Evolutionary conservation across 2,797 vertebrate genomes (phyloP).

Genomic region (Tapera naevia): DNA sequence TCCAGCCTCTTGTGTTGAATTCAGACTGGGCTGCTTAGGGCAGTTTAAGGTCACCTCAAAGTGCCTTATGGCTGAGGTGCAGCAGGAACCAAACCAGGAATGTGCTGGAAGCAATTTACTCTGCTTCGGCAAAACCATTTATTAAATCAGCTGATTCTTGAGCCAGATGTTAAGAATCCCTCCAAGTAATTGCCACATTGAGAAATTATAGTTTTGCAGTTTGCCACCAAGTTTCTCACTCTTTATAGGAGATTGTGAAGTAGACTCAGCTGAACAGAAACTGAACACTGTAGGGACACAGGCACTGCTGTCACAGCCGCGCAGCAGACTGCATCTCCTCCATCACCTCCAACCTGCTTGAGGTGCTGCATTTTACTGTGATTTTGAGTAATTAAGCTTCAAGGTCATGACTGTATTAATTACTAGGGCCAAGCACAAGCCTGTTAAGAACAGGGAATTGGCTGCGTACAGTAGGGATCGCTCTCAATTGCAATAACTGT

Average conservation of each 20-base stretch:
- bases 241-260: background rate
- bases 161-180: slow-evolving; percentile 27
- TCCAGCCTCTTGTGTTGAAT: background rate
- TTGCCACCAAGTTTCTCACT: background rate
- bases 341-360: fast-evolving
- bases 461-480: background rate
- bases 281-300: background rate
- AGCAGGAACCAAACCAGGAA: background rate
- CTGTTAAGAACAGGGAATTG: background rate
- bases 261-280: background rate
- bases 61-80: background rate
- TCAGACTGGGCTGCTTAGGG: background rate
- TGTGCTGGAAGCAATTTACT: slow-evolving; percentile 5
- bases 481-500: background rate
- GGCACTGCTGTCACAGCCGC: fast-evolving
- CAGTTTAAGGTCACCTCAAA: background rate
- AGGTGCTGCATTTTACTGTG: background rate
- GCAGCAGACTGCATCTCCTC: background rate
- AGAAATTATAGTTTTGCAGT: background rate
- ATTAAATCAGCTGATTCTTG: background rate
- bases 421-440: background rate
- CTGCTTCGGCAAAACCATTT: background rate
- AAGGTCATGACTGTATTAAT: background rate
- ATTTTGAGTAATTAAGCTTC: background rate
- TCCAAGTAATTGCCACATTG: background rate